Percentiles rank a stretch among this genome's conserved stretches.
phyloP scores from a whole-genome alignment of 1,140 invertebrate species.

The Aphelinus certus region DNA sequence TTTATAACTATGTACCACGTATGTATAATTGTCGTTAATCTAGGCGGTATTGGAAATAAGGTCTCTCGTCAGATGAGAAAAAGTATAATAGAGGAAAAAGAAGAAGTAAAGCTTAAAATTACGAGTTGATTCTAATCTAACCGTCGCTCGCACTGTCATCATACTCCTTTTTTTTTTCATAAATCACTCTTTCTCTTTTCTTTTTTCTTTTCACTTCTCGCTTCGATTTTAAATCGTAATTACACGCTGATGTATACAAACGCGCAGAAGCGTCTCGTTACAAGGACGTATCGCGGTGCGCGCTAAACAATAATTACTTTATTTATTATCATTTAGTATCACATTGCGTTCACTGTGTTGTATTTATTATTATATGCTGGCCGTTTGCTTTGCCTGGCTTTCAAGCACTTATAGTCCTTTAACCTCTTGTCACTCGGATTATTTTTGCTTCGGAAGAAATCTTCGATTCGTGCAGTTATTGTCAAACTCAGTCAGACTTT shows the following conservation, averaged over 20 bases:
- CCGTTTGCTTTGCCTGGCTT: conserved; percentile 58
- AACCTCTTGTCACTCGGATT: too few relatives aligned
- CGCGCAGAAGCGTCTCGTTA: conserved; percentile 46
- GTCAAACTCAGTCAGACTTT: neutral
- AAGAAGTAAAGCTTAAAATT: conserved; percentile 28
- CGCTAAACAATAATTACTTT: conserved; percentile 64
- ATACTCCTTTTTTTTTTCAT: conserved; percentile 3
- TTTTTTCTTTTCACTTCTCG: conserved; percentile 18
- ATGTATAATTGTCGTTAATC: conserved; percentile 10
- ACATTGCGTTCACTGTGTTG: conserved; percentile 64
- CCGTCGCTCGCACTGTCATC: neutral
- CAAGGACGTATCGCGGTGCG: conserved; percentile 44
- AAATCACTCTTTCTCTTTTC: neutral
- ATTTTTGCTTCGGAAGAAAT: too few relatives aligned
- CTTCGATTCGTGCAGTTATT: neutral
- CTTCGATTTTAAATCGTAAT: conserved; percentile 20
- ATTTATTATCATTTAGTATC: conserved; percentile 68
- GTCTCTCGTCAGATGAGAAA: conserved; percentile 32
- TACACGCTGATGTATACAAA: conserved; percentile 47
- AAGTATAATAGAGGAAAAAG: neutral
- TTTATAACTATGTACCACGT: conserved; percentile 18
- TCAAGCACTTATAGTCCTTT: conserved; percentile 40
- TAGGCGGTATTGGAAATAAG: conserved; percentile 28
- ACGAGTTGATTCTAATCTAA: conserved; percentile 24
- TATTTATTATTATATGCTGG: conserved; percentile 54